Base-by-base conservation (phyloP, 1,140 invertebrate genomes). In the Temnothorax longispinosus region DNA sequence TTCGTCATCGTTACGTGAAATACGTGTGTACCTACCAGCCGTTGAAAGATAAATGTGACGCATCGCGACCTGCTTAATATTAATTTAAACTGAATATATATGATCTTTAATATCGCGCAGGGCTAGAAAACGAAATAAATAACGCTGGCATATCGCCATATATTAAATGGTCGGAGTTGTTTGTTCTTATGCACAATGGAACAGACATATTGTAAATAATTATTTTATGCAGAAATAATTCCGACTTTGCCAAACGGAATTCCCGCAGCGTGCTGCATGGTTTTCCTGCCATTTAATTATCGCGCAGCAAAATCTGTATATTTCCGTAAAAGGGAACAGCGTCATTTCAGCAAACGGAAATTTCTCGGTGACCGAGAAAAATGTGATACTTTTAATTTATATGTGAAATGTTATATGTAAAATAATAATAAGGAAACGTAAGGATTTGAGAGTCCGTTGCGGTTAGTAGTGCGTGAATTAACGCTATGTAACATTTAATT, bases 181-280 rank as follows among this genome's bases (percentile, higher is more conserved):
- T 64, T 64, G 21, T 77, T 62, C 56, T 47, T 77, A 5, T 13
- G 21, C 21, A 41, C 5, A 35, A 18, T 27, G 18, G 7, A 64
- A 1, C 15, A 50, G 10, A 21, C 3, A 47, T 13, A 65, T 35
- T 35, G 18, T 54, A 54, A 54, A 81, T 81, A 81, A 81, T 81
- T 81, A 81, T 81, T 81, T 81, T 54, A 38, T 7, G 47, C 35
- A 13, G 2, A 18, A 80, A 80, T 80, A 80, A 56, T 65, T 21
- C 32, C 27, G 38, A 38, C 41, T 77, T 77, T 47, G 21, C 13
- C 32, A 27, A 81, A 54, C 13, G 50, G 10, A 69, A 54, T 69
- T 69, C 56, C n/a, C 62, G n/a, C n/a, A 41, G 52, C 47, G 21
- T 18, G 32, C n/a, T 69, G 56, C 5, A 11, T n/a, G 13, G 6